A percentile compares a stretch with the other conserved stretches of the same genome.
Conservation (phyloP, 2,888 invertebrate genomes). For the Sinotaia quadrata region DNA sequence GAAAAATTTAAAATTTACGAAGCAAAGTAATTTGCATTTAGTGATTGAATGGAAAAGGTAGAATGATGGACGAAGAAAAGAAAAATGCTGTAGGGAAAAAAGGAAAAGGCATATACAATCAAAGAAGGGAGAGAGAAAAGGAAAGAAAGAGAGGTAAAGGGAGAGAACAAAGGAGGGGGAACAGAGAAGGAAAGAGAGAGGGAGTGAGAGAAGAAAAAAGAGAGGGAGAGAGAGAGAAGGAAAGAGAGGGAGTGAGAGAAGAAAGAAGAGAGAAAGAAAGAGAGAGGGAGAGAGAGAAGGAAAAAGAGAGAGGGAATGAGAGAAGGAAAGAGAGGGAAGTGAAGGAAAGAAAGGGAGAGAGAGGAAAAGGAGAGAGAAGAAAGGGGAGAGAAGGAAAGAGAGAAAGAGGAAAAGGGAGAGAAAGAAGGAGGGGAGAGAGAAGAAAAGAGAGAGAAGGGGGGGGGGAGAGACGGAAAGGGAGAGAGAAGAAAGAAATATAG, state of each 20-base stretch:
- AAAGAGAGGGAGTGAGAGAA: background rate
- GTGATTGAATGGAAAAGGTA: too few relatives aligned
- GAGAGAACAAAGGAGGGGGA: background rate
- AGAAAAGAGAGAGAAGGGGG: background rate
- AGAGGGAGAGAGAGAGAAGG: background rate
- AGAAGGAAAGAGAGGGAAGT: background rate
- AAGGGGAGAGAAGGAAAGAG: background rate
- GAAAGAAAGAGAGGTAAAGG: too few relatives aligned
- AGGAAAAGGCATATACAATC: too few relatives aligned
- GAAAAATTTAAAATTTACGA: too few relatives aligned
- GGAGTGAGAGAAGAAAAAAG: background rate
- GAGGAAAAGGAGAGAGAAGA: background rate
- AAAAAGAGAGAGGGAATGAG: background rate
- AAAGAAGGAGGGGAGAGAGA: background rate
- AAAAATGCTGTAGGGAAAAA: too few relatives aligned
- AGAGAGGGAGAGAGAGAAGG: background rate
- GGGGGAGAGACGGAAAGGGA: background rate
- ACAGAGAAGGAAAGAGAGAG: background rate
- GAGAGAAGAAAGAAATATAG: background rate
- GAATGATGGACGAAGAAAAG: too few relatives aligned
- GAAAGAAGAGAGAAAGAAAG: background rate
- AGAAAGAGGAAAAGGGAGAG: background rate
- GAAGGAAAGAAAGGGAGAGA: background rate
- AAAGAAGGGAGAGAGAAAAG: too few relatives aligned
- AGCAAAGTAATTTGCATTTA: too few relatives aligned